Conservation (phyloP, 2,797 vertebrate species). For the Amazonetta brasiliensis region DNA sequence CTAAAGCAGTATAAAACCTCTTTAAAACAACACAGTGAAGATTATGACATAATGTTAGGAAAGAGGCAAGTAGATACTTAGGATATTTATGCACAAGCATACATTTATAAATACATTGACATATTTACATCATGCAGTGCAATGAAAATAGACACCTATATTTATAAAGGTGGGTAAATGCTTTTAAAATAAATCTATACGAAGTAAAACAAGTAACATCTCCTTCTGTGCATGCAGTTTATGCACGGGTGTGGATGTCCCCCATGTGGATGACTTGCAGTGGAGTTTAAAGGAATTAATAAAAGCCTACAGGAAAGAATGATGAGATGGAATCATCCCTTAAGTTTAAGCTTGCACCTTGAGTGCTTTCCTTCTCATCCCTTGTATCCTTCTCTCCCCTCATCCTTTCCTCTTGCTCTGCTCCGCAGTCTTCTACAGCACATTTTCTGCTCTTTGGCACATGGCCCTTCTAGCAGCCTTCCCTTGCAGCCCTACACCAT, state of each 20-base stretch:
- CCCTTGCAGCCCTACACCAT: not conserved
- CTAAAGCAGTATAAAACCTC: not conserved
- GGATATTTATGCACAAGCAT: not conserved
- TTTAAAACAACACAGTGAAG: not conserved
- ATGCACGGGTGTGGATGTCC: not conserved
- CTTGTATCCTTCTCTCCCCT: not conserved
- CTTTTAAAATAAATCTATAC: not conserved
- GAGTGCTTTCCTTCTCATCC: not conserved
- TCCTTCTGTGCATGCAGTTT: not conserved
- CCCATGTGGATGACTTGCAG: not conserved
- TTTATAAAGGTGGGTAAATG: not conserved
- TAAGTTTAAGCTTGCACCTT: not conserved
- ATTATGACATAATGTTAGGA: not conserved
- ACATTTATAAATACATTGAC: not conserved
- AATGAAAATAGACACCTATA: not conserved
- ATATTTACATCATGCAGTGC: not conserved
- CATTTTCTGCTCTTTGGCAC: not conserved
- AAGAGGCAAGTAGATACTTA: no score
- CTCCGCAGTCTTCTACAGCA: not conserved
- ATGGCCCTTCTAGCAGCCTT: not conserved
- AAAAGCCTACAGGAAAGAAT: not conserved
- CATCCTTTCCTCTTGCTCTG: not conserved
- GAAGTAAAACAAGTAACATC: not conserved
- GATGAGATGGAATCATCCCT: not conserved
- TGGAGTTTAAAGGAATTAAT: not conserved